Evolutionary conservation across 2,888 invertebrate species (phyloP), one percentile per base, ranked within the genome.

Genomic region (Torymus aiolomorphi): DNA sequence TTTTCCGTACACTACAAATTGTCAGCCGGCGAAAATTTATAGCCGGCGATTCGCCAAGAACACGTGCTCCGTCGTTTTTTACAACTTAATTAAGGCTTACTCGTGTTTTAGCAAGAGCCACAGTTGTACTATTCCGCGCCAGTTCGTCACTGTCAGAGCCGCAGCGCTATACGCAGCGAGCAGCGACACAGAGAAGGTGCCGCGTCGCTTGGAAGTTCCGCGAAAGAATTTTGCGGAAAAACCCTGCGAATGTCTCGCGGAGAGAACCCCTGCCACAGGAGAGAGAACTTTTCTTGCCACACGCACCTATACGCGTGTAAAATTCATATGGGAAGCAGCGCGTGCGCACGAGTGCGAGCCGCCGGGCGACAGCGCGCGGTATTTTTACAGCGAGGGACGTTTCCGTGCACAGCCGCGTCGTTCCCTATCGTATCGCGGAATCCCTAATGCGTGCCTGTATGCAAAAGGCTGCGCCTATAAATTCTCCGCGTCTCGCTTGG

Each of bases 311-410:
- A 57, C 57, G 24, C 51, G 57, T 69, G 67, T 31, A 69, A 67
- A 69, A 76, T 76, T 67, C 67, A 61, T 69, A 52, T 42, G 67
- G 61, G 67, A 76, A 42, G 42, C 42, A 67, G 66, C 74, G 20
- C 18, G 13, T 3, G 20, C 18, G 11, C 14, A 56, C 24, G 42
- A 18, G 12, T 49, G 16, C 59, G 11, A 56, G 52, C 1, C 20
- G n/a, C n/a, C 20, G 20, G 2, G 20, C 24, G 49, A 52, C 62
- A 61, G 42, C 42, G 42, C 42, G 54, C 24, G 14, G 16, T 54
- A 73, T 73, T 73, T 73, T 73, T 65, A 65, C 8, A n/a, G n/a
- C 54, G 18, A 42, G 10, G 10, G 31, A 42, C 20, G 63, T 31
- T 56, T 52, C 63, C 20, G 31, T 11, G 16, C n/a, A 20, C 20